phyloP scores from a whole-genome alignment of 2,113 vertebrate genomes.

The Erythrocercus mccallii region DNA sequence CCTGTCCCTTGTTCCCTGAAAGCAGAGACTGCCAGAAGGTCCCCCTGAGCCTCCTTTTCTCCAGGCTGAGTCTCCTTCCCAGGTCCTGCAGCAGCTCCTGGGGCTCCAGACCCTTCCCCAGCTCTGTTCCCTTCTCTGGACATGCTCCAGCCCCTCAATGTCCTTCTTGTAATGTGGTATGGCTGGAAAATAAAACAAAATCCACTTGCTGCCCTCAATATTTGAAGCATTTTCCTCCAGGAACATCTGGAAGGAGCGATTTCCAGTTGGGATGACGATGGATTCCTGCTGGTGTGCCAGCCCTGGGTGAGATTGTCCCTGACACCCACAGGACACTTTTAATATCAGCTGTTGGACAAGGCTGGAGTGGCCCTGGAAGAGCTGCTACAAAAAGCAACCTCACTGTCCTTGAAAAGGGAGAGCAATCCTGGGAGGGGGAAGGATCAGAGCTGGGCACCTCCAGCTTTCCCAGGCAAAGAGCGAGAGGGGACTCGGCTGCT shows the following conservation, averaged over 20 bases:
- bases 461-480: background rate
- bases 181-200: background rate
- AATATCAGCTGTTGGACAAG: background rate
- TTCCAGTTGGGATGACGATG: background rate
- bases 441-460: background rate
- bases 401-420: background rate
- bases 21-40: accelerated
- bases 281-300: background rate
- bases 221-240: background rate
- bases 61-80: background rate
- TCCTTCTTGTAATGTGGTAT: background rate
- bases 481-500: background rate
- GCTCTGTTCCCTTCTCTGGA: accelerated
- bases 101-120: background rate
- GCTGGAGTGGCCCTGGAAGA: background rate
- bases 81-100: accelerated
- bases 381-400: background rate
- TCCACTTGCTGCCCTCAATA: background rate
- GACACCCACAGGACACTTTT: background rate
- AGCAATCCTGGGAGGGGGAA: background rate
- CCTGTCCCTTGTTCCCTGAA: background rate
- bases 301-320: background rate
- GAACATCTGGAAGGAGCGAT: background rate
- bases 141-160: accelerated
- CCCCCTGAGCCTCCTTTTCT: background rate